Percentiles rank a stretch among this genome's conserved stretches.
These are phyloP conservation scores for Carollia perspicillata DNA, from an alignment of 2,113 vertebrate genomes.

Conservation along the genomic window DNA sequence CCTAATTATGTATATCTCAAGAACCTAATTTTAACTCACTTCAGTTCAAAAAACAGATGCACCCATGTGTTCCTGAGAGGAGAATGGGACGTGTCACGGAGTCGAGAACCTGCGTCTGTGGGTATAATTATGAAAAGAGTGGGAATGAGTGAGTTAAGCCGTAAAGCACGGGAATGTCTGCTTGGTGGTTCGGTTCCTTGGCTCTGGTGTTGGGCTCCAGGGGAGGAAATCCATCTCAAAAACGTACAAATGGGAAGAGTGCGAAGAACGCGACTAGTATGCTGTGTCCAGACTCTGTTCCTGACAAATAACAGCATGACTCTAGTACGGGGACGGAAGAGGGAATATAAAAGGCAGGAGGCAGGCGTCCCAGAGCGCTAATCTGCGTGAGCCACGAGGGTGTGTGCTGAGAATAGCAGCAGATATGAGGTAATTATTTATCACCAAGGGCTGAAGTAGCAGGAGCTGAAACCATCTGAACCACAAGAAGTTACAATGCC, in stretches of 20 bases:
- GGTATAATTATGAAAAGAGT: not conserved
- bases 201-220: not conserved
- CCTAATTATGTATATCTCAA: not conserved
- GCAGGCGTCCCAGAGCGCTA: not conserved
- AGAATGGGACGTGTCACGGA: not conserved
- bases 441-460: not conserved
- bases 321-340: not conserved
- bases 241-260: not conserved
- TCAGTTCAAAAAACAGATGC: not conserved
- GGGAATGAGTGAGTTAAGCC: not conserved
- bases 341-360: not conserved
- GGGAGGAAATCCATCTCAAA: not conserved
- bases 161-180: not conserved
- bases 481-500: not conserved
- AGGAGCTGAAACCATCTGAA: not conserved
- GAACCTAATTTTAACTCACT: constrained; percentile 21
- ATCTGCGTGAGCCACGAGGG: not conserved
- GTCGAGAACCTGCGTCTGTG: not conserved
- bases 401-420: not conserved
- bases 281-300: not conserved
- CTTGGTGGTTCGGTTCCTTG: not conserved
- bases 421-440: not conserved
- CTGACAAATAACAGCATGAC: not conserved
- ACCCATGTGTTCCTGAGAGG: not conserved
- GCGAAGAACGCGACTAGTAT: not conserved